These are phyloP conservation scores for Tachypleus tridentatus DNA, from an alignment of 1,140 invertebrate species.

Conservation along the genomic window DNA sequence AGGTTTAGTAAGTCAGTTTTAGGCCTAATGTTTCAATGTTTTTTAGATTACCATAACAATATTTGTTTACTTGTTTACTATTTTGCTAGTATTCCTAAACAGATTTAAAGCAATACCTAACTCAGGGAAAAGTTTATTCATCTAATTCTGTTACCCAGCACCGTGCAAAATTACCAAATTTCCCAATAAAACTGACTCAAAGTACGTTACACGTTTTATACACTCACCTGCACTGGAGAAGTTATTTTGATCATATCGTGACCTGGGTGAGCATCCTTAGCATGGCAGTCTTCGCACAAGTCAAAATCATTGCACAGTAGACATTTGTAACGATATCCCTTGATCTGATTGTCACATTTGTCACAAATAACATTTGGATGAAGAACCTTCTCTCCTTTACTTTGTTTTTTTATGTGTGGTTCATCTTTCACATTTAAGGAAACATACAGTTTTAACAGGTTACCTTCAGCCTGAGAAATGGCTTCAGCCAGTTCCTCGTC, in stretches of 20 bases:
- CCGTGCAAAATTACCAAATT: no score
- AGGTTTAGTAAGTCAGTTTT: no score
- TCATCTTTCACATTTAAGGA: neutral
- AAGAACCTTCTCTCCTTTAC: conserved; percentile 18
- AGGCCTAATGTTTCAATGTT: no score
- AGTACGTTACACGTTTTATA: neutral
- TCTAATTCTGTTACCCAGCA: no score
- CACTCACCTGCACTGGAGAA: conserved; percentile 24
- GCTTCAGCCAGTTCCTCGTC: conserved; percentile 52
- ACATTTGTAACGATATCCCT: conserved; percentile 77
- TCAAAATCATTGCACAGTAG: conserved; percentile 68
- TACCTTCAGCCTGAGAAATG: conserved; percentile 33
- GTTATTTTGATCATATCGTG: conserved; percentile 68
- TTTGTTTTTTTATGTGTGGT: conserved; percentile 3
- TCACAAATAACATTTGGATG: conserved; percentile 65
- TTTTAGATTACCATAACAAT: no score
- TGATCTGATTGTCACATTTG: conserved; percentile 47
- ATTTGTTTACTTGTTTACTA: no score
- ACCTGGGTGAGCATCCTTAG: conserved; percentile 51
- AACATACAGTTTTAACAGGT: conserved; percentile 28
- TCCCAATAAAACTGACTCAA: no score
- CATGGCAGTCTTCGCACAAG: conserved; percentile 63
- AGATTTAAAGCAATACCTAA: no score
- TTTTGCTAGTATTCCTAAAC: no score
- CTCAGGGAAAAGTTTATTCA: no score